phyloP scores from a whole-genome alignment of 2,888 invertebrate species.

The Nymphalis urticae region DNA sequence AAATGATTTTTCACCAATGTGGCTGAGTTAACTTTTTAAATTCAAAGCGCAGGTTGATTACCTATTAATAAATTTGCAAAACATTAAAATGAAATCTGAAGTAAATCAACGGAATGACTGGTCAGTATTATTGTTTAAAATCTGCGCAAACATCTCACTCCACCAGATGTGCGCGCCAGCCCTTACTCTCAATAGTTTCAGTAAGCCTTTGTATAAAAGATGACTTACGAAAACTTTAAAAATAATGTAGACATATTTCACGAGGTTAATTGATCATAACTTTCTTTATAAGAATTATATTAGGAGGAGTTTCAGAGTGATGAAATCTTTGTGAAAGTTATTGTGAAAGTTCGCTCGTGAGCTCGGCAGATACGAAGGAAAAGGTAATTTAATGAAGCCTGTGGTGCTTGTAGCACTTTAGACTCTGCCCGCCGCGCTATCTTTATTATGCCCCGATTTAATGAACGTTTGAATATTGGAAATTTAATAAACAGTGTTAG shows the following conservation, averaged over 20 bases:
- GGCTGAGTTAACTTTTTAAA: no score
- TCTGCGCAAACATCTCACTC: no score
- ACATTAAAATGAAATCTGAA: no score
- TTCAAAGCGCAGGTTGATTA: no score
- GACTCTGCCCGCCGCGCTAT: neutral
- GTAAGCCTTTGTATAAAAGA: no score
- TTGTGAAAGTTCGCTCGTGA: conserved; percentile 24
- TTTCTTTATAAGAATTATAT: conserved; percentile 22
- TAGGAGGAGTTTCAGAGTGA: conserved; percentile 11
- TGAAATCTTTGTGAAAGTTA: conserved; percentile 17
- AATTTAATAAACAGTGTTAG: no score
- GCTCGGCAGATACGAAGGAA: conserved; percentile 14
- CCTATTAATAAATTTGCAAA: no score
- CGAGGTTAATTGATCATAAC: conserved; percentile 20
- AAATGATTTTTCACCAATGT: no score
- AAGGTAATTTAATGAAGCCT: conserved; percentile 23
- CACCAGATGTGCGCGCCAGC: no score
- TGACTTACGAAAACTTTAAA: neutral
- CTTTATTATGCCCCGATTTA: conserved; percentile 2
- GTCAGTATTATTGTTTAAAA: no score
- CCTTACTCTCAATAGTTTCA: no score
- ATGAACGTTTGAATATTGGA: neutral
- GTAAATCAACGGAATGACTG: no score
- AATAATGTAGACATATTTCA: conserved; percentile 11
- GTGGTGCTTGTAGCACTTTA: conserved; percentile 12